A percentile compares a stretch with the other conserved stretches of the same genome.
phyloP scores from a whole-genome alignment of 2,113 vertebrate species.

The Aspiorhynchus laticeps region DNA sequence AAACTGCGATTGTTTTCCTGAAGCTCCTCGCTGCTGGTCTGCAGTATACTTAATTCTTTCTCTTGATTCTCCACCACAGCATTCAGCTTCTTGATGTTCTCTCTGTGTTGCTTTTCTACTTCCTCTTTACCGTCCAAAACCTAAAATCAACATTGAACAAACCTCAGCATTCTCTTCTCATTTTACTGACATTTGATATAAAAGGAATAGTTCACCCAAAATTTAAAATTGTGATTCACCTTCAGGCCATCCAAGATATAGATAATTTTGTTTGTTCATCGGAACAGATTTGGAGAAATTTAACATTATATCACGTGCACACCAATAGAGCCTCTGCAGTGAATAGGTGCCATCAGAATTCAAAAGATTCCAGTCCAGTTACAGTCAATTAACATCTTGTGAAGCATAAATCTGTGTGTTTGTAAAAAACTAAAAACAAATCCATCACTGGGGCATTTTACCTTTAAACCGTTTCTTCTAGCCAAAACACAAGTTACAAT shows the following conservation, averaged over 20 bases:
- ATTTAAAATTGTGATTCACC: no score
- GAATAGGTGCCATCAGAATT: no score
- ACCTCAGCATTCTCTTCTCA: background rate
- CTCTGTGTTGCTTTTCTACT: constrained; percentile 93
- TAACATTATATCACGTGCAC: no score
- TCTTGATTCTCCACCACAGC: constrained; percentile 88
- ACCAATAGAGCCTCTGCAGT: no score
- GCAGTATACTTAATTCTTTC: constrained; percentile 83
- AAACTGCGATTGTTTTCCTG: constrained; percentile 90
- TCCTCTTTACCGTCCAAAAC: constrained; percentile 96
- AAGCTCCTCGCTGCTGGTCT: constrained; percentile 82
- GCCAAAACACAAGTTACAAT: no score
- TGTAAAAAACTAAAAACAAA: no score
- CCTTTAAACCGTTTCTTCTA: no score
- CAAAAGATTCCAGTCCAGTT: background rate
- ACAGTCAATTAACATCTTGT: background rate
- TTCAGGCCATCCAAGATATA: no score
- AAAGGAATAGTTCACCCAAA: background rate
- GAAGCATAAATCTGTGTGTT: background rate
- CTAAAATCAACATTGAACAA: constrained; percentile 64
- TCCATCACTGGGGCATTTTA: no score
- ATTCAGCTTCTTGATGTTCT: constrained; percentile 94
- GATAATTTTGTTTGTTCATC: no score
- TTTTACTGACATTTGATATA: background rate
- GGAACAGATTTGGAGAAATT: no score